Conservation (phyloP, 2,113 vertebrate genomes). For the Pygathrix nemaeus region DNA sequence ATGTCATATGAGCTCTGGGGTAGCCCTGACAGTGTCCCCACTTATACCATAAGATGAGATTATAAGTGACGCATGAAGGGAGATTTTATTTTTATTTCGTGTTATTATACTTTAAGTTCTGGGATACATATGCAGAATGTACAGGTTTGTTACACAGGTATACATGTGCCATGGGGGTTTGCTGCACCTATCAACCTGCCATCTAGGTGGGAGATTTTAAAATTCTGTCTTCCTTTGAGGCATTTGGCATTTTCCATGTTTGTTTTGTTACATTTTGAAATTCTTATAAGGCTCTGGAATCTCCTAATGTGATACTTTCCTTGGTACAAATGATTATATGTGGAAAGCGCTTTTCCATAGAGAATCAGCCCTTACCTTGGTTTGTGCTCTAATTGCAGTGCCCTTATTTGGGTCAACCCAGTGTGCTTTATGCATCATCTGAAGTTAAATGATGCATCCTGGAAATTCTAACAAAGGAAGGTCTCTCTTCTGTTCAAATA, state of each 20-base stretch:
- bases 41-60: not conserved
- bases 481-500: slow-evolving; percentile 23
- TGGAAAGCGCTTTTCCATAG: not conserved
- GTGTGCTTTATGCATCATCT: not conserved
- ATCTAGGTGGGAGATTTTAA: not conserved
- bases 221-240: not conserved
- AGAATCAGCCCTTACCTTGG: not conserved
- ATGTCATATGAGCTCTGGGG: not conserved
- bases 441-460: slow-evolving; percentile 28
- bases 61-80: not conserved
- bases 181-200: no score
- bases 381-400: not conserved
- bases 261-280: slow-evolving; percentile 20
- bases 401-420: not conserved
- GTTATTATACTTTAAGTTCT: no score
- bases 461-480: not conserved
- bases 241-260: not conserved
- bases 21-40: not conserved
- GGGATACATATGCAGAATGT: no score
- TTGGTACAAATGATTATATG: not conserved
- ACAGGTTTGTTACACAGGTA: no score
- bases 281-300: not conserved
- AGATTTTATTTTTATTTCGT: no score
- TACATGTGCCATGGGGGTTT: no score
- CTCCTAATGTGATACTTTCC: not conserved